phyloP scores from a whole-genome alignment of 1,140 invertebrate genomes.

The Leptestheria dahalacensis region DNA sequence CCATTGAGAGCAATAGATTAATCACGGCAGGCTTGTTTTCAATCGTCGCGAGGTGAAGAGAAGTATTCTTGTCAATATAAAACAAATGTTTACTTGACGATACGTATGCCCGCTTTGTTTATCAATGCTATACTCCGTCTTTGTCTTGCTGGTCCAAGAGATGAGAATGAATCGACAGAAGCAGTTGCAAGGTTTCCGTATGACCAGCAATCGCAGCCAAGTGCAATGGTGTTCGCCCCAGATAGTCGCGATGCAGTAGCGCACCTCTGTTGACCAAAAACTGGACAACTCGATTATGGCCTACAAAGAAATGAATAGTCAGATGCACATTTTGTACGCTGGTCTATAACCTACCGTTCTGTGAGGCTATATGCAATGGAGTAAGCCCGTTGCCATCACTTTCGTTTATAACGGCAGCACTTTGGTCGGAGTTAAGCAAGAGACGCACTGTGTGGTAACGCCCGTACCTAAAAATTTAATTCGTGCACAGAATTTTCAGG shows the following conservation, averaged over 20 bases:
- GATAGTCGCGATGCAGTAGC: slow-evolving; percentile 65
- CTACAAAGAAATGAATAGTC: slow-evolving; percentile 21
- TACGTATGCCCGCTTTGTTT: neutral
- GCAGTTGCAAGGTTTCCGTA: slow-evolving; percentile 58
- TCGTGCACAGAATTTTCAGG: too few relatives aligned
- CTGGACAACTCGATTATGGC: slow-evolving; percentile 64
- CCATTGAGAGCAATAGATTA: slow-evolving; percentile 52
- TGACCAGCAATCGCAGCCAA: slow-evolving; percentile 67
- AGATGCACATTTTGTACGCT: slow-evolving; percentile 2
- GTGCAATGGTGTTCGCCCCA: slow-evolving; percentile 67
- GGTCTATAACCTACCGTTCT: slow-evolving; percentile 39
- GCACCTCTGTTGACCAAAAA: slow-evolving; percentile 67
- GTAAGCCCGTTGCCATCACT: slow-evolving; percentile 63
- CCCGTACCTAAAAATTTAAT: slow-evolving; percentile 51
- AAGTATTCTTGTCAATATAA: slow-evolving; percentile 56
- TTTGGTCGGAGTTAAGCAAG: slow-evolving; percentile 62
- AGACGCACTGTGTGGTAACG: slow-evolving; percentile 64
- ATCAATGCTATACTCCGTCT: slow-evolving; percentile 44
- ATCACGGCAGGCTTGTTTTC: slow-evolving; percentile 63
- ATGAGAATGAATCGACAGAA: slow-evolving; percentile 68
- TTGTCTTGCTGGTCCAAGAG: slow-evolving; percentile 67
- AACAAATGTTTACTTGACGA: neutral
- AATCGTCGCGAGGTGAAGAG: slow-evolving; percentile 66
- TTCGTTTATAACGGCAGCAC: slow-evolving; percentile 69
- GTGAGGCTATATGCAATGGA: slow-evolving; percentile 58